These are phyloP conservation scores for Agonopterix alstromeriana DNA, from an alignment of 2,888 invertebrate species.

Conservation along the genomic window DNA sequence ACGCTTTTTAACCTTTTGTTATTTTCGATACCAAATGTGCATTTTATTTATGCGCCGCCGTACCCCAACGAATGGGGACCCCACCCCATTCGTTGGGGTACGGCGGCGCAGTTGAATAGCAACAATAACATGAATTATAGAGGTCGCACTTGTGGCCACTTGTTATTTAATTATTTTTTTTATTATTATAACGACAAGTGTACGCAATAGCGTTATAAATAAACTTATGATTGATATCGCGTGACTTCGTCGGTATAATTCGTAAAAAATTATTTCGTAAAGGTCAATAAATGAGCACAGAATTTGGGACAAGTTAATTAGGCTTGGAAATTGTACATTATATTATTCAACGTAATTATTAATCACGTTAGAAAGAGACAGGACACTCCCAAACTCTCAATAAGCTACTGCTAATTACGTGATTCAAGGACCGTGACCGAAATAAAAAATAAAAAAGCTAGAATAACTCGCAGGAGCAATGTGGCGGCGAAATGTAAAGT, in stretches of 20 bases:
- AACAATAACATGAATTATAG: constrained; percentile 53
- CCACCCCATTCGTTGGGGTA: constrained; percentile 28
- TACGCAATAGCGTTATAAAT: constrained; percentile 6
- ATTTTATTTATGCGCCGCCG: constrained; percentile 68
- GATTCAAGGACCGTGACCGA: constrained; percentile 66
- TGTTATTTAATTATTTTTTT: constrained; percentile 57
- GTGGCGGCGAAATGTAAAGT: constrained; percentile 53
- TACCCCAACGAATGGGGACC: too few species aligned
- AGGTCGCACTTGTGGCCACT: constrained; percentile 62
- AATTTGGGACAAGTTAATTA: constrained; percentile 15
- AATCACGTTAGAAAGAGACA: constrained; percentile 46
- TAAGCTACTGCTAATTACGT: constrained; percentile 67
- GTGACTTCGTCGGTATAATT: constrained; percentile 7
- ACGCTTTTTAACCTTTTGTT: constrained; percentile 67
- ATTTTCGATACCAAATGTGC: constrained; percentile 62
- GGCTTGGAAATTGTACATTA: constrained; percentile 19
- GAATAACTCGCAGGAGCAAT: constrained; percentile 43
- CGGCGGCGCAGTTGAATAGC: constrained; percentile 26
- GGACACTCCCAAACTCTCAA: constrained; percentile 49
- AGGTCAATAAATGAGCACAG: constrained; percentile 8
- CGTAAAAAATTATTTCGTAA: constrained; percentile 1
- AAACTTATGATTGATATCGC: constrained; percentile 10
- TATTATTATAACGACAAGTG: constrained; percentile 46
- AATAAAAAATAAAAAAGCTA: constrained; percentile 54
- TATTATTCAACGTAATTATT: constrained; percentile 37